Evolutionary conservation across 1,140 invertebrate species (phyloP), one percentile per base, ranked within the genome.

Genomic region (Heliconius eleuchia): DNA sequence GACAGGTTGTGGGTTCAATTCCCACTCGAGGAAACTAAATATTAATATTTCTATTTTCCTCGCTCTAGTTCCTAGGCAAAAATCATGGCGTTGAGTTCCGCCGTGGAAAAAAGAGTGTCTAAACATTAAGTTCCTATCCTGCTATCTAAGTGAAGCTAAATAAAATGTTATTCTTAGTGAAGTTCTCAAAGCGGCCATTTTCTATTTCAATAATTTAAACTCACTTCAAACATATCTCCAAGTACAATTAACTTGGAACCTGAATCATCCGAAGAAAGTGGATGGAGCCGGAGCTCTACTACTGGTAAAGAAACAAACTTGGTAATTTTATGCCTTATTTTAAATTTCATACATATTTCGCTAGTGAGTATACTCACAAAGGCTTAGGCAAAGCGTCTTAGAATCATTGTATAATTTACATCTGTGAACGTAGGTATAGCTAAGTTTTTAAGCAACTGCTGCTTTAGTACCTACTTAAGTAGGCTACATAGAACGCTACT

Each of bases 301-400:
- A 30, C 23, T 66, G 11, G 9, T 13, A 66, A 30, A 66, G 60
- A 30, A 13, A 66, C 60, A 66, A 66, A 66, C 9, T 66, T 66
- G 66, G 76, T 77, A 55, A 55, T 57, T 74, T 55, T 34, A 74
- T 74, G 73, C 71, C 34, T 72, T 72, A 42, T 72, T 72, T 72
- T 72, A 72, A 72, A 72, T 72, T 39, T 72, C 71, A 72, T 72
- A 72, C 37, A 72, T 42, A 72, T 72, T 72, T 72, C 34, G 71
- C 9, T 11, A 66, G 37, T 72, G 37, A 72, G 37, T 42, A 19
- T 72, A 42, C 71, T 39, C 37, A 19, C 37, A 72, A 72, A 72
- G 71, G 71, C 71, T 72, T 72, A 72, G 37, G 71, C 16, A 72
- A 72, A 72, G 71, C 71, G 2, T n/a, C 71, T 72, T 39, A 42